Percentiles rank a stretch among this genome's conserved stretches.
Conservation (phyloP, 2,113 vertebrate genomes). For the Uropsilus gracilis region DNA sequence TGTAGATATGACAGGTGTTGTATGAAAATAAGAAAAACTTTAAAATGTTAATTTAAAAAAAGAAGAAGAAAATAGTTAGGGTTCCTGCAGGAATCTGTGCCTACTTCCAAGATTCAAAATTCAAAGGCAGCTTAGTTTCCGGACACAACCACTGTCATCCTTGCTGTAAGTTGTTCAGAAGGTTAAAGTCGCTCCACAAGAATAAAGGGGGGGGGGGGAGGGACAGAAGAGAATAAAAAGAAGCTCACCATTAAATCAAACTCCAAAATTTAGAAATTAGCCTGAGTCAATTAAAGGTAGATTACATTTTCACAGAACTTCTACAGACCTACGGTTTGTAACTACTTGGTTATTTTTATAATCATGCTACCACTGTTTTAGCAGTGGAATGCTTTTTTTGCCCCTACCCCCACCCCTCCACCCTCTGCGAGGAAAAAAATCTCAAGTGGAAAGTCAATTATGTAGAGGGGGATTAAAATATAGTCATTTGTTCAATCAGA, state of each 20-base stretch:
- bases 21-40: no score
- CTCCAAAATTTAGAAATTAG: neutral
- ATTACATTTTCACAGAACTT: neutral
- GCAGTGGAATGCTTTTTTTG: neutral
- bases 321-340: neutral
- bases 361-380: neutral
- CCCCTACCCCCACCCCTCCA: neutral
- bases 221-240: fast-evolving
- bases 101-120: neutral
- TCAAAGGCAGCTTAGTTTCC: no score
- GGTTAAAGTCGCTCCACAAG: neutral
- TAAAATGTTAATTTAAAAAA: no score
- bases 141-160: neutral
- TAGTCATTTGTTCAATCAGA: neutral
- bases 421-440: neutral
- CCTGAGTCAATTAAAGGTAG: neutral
- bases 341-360: neutral
- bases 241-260: neutral
- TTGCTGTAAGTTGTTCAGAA: neutral
- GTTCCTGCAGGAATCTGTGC: neutral
- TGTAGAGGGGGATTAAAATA: neutral
- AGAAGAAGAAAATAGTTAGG: no score
- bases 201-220: neutral
- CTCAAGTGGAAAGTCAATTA: neutral
- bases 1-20: no score